Evolutionary conservation across 92 coral and sea anemone genomes (phyloP).

Genomic region (Epizoanthus stellaris): DNA sequence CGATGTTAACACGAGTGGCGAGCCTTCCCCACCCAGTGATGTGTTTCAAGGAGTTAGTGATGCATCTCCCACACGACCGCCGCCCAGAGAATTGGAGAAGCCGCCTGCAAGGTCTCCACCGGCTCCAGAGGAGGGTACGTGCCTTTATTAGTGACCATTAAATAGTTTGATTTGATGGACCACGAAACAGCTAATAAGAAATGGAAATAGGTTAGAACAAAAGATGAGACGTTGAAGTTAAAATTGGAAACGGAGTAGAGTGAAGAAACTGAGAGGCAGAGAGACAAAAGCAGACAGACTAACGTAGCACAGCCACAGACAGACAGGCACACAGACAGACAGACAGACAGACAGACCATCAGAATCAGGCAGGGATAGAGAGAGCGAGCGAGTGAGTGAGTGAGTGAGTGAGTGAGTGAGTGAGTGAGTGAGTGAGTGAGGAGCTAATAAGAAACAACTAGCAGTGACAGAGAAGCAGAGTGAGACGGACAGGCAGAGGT

Average conservation of each 20-base stretch:
- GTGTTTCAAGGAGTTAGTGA: background rate
- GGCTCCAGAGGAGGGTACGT: constrained; percentile 25
- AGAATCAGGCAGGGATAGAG: background rate
- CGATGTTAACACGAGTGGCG: constrained; percentile 23
- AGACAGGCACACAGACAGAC: background rate
- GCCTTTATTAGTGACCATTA: background rate
- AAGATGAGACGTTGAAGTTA: too few species aligned
- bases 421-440: too few species aligned
- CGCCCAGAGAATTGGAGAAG: constrained; percentile 3
- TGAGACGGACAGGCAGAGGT: too few species aligned
- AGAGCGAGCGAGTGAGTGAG: too few species aligned
- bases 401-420: too few species aligned
- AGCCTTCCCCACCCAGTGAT: background rate
- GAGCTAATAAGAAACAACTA: too few species aligned
- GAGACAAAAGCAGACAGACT: background rate
- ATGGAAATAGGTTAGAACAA: too few species aligned
- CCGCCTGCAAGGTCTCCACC: background rate
- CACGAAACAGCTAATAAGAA: too few species aligned
- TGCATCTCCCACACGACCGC: constrained; percentile 15
- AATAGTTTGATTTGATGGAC: too few species aligned
- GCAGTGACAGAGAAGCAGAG: too few species aligned
- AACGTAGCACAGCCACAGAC: too few species aligned
- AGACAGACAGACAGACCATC: background rate
- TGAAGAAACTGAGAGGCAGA: background rate
- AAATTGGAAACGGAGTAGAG: too few species aligned